These are phyloP conservation scores for Anser cygnoides DNA, from an alignment of 2,113 vertebrate species.

Conservation along the genomic window DNA sequence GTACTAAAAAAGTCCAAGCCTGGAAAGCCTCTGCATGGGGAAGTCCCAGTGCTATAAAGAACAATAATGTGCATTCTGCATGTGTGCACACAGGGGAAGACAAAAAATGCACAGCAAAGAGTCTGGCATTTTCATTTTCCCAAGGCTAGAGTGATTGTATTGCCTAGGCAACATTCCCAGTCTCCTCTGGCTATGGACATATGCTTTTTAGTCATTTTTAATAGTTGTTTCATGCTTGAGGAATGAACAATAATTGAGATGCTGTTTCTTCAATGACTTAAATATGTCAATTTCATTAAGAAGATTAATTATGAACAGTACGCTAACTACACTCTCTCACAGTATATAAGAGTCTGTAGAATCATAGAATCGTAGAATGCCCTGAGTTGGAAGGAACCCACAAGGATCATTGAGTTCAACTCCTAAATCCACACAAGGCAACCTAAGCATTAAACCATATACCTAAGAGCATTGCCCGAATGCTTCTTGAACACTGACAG, in stretches of 20 bases:
- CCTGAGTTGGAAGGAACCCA: neutral
- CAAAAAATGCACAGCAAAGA: neutral
- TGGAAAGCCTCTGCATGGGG: neutral
- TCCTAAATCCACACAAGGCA: neutral
- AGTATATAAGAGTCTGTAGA: neutral
- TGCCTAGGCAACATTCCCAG: conserved; percentile 3
- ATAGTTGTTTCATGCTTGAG: neutral
- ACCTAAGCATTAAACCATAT: neutral
- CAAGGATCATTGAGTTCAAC: neutral
- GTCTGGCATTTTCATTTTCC: neutral
- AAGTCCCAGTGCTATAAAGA: neutral
- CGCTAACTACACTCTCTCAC: neutral
- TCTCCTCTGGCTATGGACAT: neutral
- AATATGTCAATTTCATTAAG: neutral
- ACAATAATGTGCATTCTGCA: neutral
- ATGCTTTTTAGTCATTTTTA: neutral
- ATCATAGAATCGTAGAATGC: neutral
- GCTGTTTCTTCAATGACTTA: neutral
- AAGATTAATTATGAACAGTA: neutral
- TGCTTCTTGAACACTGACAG: neutral
- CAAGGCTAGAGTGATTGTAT: neutral
- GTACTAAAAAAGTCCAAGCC: neutral
- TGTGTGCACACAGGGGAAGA: neutral
- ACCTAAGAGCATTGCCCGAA: neutral
- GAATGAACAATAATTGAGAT: conserved; percentile 9